Evolutionary conservation across 2,113 vertebrate genomes (phyloP).

Genomic region (Rhinoderma darwinii): DNA sequence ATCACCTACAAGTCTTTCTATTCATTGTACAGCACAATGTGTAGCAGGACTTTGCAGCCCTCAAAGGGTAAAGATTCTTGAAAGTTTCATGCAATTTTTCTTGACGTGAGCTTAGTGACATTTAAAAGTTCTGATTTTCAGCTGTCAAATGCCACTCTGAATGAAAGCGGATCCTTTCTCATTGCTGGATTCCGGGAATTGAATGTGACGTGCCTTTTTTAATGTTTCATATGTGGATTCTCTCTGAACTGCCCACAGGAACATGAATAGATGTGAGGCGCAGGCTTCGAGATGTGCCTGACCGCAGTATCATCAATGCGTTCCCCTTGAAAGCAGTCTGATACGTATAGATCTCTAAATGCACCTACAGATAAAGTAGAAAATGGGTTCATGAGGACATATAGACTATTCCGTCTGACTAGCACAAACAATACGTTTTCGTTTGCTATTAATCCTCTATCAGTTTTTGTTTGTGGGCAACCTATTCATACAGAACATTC

Average conservation of each 20-base stretch:
- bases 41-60: background rate
- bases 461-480: no score
- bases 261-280: conserved; percentile 22
- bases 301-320: conserved; percentile 16
- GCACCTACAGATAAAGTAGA: background rate
- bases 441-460: no score
- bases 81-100: conserved; percentile 53
- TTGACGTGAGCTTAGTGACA: conserved; percentile 58
- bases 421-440: no score
- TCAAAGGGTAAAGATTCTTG: conserved; percentile 53
- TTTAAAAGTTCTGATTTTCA: conserved; percentile 60
- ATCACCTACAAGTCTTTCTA: background rate
- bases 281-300: background rate
- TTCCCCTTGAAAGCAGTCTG: background rate
- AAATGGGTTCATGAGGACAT: background rate
- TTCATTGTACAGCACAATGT: background rate
- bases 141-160: conserved; percentile 58
- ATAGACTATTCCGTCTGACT: background rate
- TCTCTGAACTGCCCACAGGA: conserved; percentile 56
- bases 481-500: no score
- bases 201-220: conserved; percentile 58
- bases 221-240: conserved; percentile 37
- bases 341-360: background rate
- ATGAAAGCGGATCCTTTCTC: conserved; percentile 53
- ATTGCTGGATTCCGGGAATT: conserved; percentile 48